These are phyloP conservation scores for Dioctria linearis DNA, from an alignment of 2,888 invertebrate species.

Conservation along the genomic window DNA sequence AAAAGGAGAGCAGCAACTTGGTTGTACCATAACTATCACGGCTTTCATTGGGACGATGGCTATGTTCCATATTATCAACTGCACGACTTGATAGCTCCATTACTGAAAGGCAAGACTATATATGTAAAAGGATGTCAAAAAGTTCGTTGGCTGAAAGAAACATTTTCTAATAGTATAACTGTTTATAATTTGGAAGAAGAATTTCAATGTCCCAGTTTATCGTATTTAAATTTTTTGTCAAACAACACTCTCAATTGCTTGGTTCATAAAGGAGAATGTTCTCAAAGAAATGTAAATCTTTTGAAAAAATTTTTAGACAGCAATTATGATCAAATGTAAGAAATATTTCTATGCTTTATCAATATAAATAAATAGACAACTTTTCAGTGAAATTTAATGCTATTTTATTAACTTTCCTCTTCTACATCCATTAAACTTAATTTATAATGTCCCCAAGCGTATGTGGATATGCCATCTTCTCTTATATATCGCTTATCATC, in stretches of 20 bases:
- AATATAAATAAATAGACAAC: not conserved
- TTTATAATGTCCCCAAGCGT: no score
- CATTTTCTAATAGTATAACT: not conserved
- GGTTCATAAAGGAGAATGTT: not conserved
- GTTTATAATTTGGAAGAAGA: slow-evolving; percentile 19
- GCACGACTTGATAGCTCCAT: no score
- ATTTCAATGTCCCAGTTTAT: not conserved
- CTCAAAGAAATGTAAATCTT: slow-evolving; percentile 20
- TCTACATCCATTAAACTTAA: no score
- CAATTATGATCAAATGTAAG: not conserved
- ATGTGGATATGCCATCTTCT: no score
- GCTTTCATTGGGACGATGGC: no score
- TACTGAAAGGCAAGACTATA: no score
- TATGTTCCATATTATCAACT: no score
- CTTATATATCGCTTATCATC: no score
- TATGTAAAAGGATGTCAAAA: slow-evolving; percentile 14
- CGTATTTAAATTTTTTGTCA: not conserved
- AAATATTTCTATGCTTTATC: not conserved
- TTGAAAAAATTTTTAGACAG: slow-evolving; percentile 6
- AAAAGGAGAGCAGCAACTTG: slow-evolving; percentile 38
- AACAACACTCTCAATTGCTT: slow-evolving; percentile 2
- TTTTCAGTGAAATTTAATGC: no score
- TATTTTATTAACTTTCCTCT: no score
- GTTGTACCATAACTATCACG: slow-evolving; percentile 33
- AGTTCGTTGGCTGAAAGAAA: slow-evolving; percentile 6